Evolutionary conservation across 2,888 invertebrate species (phyloP).

Genomic region (Melangyna quadrimaculata): DNA sequence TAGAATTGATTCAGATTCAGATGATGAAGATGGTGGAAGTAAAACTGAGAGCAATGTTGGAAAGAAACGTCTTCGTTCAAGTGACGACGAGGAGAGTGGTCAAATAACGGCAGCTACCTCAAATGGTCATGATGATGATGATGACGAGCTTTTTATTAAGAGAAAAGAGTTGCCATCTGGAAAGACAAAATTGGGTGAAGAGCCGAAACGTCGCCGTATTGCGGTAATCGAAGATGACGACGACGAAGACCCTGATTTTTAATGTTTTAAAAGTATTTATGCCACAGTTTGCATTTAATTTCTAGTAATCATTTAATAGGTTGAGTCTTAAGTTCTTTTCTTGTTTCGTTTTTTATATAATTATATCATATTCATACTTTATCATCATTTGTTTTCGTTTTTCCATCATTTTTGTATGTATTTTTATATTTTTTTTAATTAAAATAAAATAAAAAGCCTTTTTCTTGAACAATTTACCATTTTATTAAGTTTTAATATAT

Average conservation of each 20-base stretch:
- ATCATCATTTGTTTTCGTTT: not conserved
- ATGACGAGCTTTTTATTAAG: slow-evolving; percentile 77
- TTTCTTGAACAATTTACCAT: slow-evolving; percentile 38
- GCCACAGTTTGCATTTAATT: no score
- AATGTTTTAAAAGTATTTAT: not conserved
- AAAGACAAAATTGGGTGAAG: slow-evolving; percentile 59
- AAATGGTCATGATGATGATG: slow-evolving; percentile 73
- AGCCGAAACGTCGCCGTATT: slow-evolving; percentile 79
- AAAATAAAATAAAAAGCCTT: not conserved
- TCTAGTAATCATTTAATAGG: no score
- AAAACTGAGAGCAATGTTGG: not conserved
- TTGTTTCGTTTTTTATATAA: not conserved
- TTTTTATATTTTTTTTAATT: not conserved
- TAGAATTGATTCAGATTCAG: slow-evolving; percentile 80
- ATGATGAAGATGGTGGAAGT: slow-evolving; percentile 71
- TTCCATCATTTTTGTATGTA: not conserved
- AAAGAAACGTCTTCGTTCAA: slow-evolving; percentile 48
- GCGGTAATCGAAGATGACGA: slow-evolving; percentile 79
- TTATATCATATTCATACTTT: not conserved
- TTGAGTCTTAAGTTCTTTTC: not conserved
- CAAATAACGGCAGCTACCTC: not conserved
- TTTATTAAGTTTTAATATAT: slow-evolving; percentile 41
- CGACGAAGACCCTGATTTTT: slow-evolving; percentile 71
- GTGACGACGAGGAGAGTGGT: slow-evolving; percentile 47
- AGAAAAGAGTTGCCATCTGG: slow-evolving; percentile 74